Evolutionary conservation across 2,888 invertebrate species (phyloP), one percentile per base, ranked within the genome.

Genomic region (Bruchidius siliquastri): DNA sequence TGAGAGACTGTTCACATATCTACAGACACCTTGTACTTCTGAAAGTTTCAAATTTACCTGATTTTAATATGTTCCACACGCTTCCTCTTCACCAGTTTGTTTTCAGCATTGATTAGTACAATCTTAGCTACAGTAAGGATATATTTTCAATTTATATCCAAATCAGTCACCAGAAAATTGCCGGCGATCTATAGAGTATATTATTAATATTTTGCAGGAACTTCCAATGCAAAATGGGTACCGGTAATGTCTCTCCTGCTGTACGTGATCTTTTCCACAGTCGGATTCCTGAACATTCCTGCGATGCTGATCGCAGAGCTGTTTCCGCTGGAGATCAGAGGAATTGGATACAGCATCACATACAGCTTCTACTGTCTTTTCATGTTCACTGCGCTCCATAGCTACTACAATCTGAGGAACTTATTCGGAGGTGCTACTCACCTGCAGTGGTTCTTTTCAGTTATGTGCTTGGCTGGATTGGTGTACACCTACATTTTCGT

Each of bases 231-330:
- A 71, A 85, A 79, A 68, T 87, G 86, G 86, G 84, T 89, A 2
- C 90, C 90, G 1, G 88, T 90, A 0, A 77, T 86, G 0, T 88
- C 89, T 73, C 83, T 90, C 2, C 79, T 90, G n/a, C 81, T 89
- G 0, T 90, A 90, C 81, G 90, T 91, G 0, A 87, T 89, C 72
- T 87, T 88, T 0, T 89, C 90, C 13, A 90, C 90, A 87, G 85
- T 90, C 67, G 90, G 90, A 0, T 85, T 90, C 77, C 84, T 90
- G 49, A 89, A 89, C 4, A 89, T 91, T 22, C 91, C 91, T 0
- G 90, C 90, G 89, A 90, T 90, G 71, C 88, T 90, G 88, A 90
- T 90, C 0, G 90, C 90, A 0, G 91, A 90, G 84, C 83, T 91
- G 8, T 90, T 90, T 80, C 90, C 90, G 0, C 85, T 89, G 3